phyloP scores from a whole-genome alignment of 2,888 invertebrate genomes.

The Thecocarcelia acutangulata region DNA sequence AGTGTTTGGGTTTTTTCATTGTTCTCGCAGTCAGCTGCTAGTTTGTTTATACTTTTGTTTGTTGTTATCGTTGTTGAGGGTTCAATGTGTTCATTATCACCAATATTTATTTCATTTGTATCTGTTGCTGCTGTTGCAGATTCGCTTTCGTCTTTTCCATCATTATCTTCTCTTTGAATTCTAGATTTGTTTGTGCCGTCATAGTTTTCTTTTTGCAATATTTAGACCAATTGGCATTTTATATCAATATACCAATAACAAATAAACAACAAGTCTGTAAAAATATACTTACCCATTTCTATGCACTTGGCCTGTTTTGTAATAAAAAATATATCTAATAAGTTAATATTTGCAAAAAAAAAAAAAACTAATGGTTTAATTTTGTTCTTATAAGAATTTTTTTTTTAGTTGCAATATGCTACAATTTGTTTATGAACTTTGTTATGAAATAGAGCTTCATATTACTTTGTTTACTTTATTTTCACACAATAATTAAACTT shows the following conservation, averaged over 20 bases:
- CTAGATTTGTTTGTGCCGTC: constrained; percentile 3
- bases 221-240: constrained; percentile 32
- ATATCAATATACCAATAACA: background rate
- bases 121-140: background rate
- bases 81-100: constrained; percentile 41
- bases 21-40: constrained; percentile 43
- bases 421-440: constrained; percentile 16
- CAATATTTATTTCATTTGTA: constrained; percentile 32
- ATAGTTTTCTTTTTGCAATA: constrained; percentile 54
- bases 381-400: background rate
- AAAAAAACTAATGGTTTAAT: background rate
- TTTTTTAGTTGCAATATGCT: constrained; percentile 33
- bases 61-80: constrained; percentile 38
- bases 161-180: constrained; percentile 36
- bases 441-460: constrained; percentile 40
- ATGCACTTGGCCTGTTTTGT: background rate
- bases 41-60: constrained; percentile 57
- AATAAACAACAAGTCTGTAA: background rate
- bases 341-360: constrained; percentile 14
- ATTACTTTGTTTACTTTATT: background rate
- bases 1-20: constrained; percentile 35
- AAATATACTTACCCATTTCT: constrained; percentile 62
- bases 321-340: background rate
- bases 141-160: constrained; percentile 35
- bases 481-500: background rate